Conservation (phyloP, 2,113 vertebrate genomes). For the Ellobius talpinus region DNA sequence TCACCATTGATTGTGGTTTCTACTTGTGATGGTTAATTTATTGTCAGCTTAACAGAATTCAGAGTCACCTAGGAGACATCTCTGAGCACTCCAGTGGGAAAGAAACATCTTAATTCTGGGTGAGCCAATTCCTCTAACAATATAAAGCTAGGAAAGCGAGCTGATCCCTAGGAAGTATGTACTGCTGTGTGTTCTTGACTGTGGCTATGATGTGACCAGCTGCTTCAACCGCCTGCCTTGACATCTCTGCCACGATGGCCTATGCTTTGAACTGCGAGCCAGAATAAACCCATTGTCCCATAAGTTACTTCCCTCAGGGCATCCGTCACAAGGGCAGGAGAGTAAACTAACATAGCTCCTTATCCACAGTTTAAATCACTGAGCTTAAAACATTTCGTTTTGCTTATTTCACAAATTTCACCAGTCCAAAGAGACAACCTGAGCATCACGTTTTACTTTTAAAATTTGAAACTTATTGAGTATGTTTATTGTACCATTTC, state of each 20-base stretch:
- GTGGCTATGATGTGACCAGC: background rate
- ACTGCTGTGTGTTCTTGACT: background rate
- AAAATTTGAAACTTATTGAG: background rate
- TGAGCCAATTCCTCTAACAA: background rate
- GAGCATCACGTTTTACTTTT: background rate
- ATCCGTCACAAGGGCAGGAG: background rate
- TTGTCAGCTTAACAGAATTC: background rate
- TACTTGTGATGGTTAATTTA: background rate
- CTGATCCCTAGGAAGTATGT: background rate
- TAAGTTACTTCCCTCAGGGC: background rate
- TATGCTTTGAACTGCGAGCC: background rate
- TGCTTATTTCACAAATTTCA: background rate
- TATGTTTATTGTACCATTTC: background rate
- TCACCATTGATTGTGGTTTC: background rate
- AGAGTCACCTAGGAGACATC: no score
- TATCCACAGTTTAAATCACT: background rate
- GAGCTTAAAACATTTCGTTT: background rate
- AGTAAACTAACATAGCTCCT: background rate
- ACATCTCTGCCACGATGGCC: background rate
- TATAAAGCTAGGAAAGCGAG: background rate
- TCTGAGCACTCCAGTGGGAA: background rate
- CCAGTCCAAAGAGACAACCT: background rate
- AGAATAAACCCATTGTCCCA: background rate
- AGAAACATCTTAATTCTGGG: no score
- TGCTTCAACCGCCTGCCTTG: background rate